Base-by-base conservation (phyloP, 2,113 vertebrate genomes). In the Bambusicola thoracicus region DNA sequence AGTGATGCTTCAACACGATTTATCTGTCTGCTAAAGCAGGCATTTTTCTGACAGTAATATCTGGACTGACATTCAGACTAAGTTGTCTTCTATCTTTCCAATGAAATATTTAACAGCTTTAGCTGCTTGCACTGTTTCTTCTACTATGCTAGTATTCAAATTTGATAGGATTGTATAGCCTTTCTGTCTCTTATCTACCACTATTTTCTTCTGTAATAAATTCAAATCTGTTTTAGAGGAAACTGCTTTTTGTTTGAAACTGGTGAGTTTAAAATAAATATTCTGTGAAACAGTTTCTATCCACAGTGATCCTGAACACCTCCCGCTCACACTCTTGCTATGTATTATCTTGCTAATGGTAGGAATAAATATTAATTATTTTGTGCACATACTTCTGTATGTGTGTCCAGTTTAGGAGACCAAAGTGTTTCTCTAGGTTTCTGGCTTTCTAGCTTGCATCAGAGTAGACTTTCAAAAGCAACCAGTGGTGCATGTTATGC, bases 231-330 rank as follows among this genome's bases (percentile, higher is more conserved):
- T 2, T 21, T 70, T 51, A 61, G 18, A 15, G 19, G 7, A 65
- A 61, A 2, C 6, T 22, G 1, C 32, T 29, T 25, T 86, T 75
- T 69, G 2, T 63, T 46, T 48, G 56, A n/a, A 75, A 48, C 5
- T 21, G 7, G 0, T n/a, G 62, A 24, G 10, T 48, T 81, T 61
- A 48, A 58, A 40, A 53, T 43, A 48, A 76, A 51, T 76, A 3
- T 75, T 89, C 51, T 41, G 2, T 85, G n/a, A 79, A 76, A 66
- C n/a, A 32, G 21, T 78, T 93, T 90, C 30, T 17, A 25, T 46
- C 74, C 59, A 43, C 11, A 46, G 70, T 44, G 46, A 13, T 72
- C 48, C 51, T n/a, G 49, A 86, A 24, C 1, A 81, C 19, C 10
- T 88, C 24, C 30, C 2, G 3, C 16, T 67, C 59, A 10, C 70